Conservation (phyloP, 2,888 invertebrate genomes). For the Cybosia mesomella region DNA sequence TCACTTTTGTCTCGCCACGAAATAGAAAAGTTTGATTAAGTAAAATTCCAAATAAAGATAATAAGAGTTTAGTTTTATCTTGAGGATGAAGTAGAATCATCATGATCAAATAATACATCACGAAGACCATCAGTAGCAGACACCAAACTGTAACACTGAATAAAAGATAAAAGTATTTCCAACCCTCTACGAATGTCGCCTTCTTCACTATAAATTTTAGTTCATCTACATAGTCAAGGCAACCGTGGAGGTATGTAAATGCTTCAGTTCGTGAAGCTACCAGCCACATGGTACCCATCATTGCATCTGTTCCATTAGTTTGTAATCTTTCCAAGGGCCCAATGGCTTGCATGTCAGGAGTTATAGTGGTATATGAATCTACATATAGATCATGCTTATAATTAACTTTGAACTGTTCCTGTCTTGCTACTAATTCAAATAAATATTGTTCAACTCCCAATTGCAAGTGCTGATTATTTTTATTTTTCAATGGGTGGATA, state of each 20-base stretch:
- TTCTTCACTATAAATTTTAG: slow-evolving; percentile 27
- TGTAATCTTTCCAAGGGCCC: slow-evolving; percentile 30
- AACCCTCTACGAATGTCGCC: slow-evolving; percentile 29
- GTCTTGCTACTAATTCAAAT: slow-evolving; percentile 26
- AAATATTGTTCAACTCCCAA: slow-evolving; percentile 32
- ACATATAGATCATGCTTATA: slow-evolving; percentile 13
- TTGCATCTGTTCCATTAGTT: slow-evolving; percentile 26
- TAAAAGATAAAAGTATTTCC: slow-evolving; percentile 47
- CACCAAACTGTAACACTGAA: slow-evolving; percentile 33
- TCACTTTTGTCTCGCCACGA: slow-evolving; percentile 10
- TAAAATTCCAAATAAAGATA: slow-evolving; percentile 24
- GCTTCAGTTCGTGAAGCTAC: slow-evolving; percentile 18
- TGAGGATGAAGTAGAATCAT: slow-evolving; percentile 16
- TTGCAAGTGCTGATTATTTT: not conserved
- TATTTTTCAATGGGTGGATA: slow-evolving; percentile 41
- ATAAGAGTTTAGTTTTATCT: slow-evolving; percentile 20
- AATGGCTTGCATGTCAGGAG: slow-evolving; percentile 17
- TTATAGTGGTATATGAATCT: slow-evolving; percentile 15
- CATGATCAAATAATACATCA: slow-evolving; percentile 18
- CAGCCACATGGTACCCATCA: slow-evolving; percentile 26
- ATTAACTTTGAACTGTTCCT: slow-evolving; percentile 29
- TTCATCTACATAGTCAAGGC: slow-evolving; percentile 35
- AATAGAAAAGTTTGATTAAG: slow-evolving; percentile 22
- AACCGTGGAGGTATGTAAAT: slow-evolving; percentile 27
- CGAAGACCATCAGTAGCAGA: slow-evolving; percentile 18